Evolutionary conservation across 2,888 invertebrate genomes (phyloP).

Genomic region (Trichopria drosophilae): DNA sequence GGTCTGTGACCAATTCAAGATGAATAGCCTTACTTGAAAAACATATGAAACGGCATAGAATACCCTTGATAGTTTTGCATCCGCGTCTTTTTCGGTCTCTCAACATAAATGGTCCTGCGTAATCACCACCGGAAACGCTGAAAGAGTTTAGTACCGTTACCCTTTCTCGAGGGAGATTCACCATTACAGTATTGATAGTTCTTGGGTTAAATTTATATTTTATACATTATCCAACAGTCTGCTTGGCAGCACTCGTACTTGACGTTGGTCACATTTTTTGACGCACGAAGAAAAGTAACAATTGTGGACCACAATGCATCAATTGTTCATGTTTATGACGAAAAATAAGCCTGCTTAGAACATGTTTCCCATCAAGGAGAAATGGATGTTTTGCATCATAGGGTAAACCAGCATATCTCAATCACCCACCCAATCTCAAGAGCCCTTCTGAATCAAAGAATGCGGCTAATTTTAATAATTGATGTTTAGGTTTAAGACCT

Average conservation of each 20-base stretch:
- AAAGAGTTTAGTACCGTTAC: neutral
- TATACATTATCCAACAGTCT: neutral
- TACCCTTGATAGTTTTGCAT: neutral
- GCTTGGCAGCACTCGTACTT: neutral
- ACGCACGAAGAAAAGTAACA: no score
- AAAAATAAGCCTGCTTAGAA: no score
- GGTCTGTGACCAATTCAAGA: no score
- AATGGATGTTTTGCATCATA: no score
- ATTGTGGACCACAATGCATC: no score
- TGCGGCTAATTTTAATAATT: neutral
- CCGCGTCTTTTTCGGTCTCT: neutral
- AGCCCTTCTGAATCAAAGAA: neutral
- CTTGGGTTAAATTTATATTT: neutral
- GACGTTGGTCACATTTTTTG: no score
- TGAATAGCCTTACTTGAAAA: no score
- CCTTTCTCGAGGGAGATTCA: neutral
- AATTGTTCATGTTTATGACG: no score
- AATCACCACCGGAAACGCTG: neutral
- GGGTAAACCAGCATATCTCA: neutral
- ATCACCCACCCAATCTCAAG: neutral
- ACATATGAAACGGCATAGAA: no score
- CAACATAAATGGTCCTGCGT: neutral
- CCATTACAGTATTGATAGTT: neutral
- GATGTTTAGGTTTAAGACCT: neutral
- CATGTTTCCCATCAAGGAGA: neutral